Evolutionary conservation across 30 jellyfish, hydroid and myxozoan species (phyloP), one percentile per base, ranked within the genome.

Genomic region (Cassiopea andromeda): DNA sequence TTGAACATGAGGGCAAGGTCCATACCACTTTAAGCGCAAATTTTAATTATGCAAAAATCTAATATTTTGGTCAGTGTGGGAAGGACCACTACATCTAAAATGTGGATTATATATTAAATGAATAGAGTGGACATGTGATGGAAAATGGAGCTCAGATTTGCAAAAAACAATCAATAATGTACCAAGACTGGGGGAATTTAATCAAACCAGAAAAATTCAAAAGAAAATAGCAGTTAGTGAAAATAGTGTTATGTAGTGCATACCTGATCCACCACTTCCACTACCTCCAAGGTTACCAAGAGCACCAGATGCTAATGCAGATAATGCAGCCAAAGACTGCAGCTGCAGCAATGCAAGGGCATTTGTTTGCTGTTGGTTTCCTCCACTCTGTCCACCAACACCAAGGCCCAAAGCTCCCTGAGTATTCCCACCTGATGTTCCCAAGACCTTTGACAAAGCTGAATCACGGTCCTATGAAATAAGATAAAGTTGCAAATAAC

Each of bases 241-340:
- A 27, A 27, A 27, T 27, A 27, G 38, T 27, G 38, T 2, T 5
- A 73, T 7, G 7, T 4, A 5, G 7, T 14, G 54, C 89, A 82
- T 66, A 82, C 90, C 90, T 61, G 82, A 14, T 54, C 83, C 93
- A 38, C 18, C 18, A 47, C n/a, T 47, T 68, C 80, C 80, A 80
- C 72, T 85, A 2, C 46, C 82, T 61, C 93, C 97, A 64, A 84
- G 77, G 70, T 77, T 85, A 45, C 96, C 97, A 48, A 82, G 75
- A 0, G 88, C 96, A 14, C 99, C 99, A 57, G 93, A 90, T 47
- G 97, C 94, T 58, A 96, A 90, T 0, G 93, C 90, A 48, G 97
- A 81, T 16, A 96, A 61, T 1, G 98, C 93, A 44, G 98, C 97
- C 72, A 96, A 76, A 10, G 99, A 96, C 69, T 96, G 99, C 58